Base-by-base conservation (phyloP, 2,888 invertebrate genomes). In the Elgonia sp. region DNA sequence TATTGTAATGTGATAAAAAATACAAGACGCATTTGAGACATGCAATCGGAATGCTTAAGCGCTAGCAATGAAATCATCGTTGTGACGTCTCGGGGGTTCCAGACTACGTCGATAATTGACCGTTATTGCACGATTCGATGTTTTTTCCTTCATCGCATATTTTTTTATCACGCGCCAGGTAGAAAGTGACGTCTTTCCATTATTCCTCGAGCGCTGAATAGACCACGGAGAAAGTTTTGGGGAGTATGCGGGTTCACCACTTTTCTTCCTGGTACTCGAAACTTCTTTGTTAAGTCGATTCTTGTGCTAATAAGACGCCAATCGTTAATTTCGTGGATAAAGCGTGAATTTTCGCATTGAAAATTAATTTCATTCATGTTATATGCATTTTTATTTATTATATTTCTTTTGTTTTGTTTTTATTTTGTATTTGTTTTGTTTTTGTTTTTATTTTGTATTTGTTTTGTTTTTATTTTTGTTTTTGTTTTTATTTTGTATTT, bases 181-280 rank as follows among this genome's bases (percentile, higher is more conserved):
- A 86, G 86, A 86, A 86, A 86, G 86, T 76, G 72, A 72, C 79
- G 86, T 79, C 73, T 70, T 65, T 79, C 70, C 67, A 50, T 81
- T 83, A 86, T 77, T 86, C 73, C 86, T 18, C 86, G 76, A 77
- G 82, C 77, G 60, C 39, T 65, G 79, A 83, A 86, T 86, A 86
- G 70, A 21, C 50, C 60, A 14, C 53, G 79, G 86, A 79, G 86
- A 86, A 86, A 86, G 86, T 82, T 83, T 86, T 67, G 42, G 82
- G 70, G 20, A 83, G 73, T 57, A 69, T 40, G 67, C 69, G 69
- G 75, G 80, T 62, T 62, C 69, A 39, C 40, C 57, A 40, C 65
- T 80, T 85, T 85, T 85, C 85, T 85, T 85, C 80, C 80, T 73
- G 73, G 65, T 75, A 20, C 20, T 42, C 65, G 50, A 42, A 62